Base-by-base conservation (phyloP, 2,797 vertebrate species). In the Mallotus villosus region DNA sequence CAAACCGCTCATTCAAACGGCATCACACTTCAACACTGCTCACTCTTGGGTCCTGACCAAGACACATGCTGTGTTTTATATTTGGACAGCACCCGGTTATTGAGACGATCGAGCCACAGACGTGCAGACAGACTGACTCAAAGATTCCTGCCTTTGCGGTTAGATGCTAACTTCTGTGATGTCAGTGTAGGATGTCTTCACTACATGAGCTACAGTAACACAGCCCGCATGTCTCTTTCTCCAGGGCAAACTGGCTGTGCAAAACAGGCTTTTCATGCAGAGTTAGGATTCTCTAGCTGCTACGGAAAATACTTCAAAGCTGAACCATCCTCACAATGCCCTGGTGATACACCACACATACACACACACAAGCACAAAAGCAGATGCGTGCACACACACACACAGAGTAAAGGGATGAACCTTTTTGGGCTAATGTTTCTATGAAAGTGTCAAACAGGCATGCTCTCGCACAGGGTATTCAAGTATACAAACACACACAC, bases 281-380 rank as follows among this genome's bases (percentile, higher is more conserved):
- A 12, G 63, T 64, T 41, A 34, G 5, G 7, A 49, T 16, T 21
- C 22, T 25, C 16, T 65, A 19, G 63, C n/a, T 65, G 34, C 21
- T 14, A 22, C 34, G 25, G 63, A 49, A 65, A 25, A 65, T 24
- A 65, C 63, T 17, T 65, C 63, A 22, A 37, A 17, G 41, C 21
- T 65, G 22, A 41, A 65, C 41, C 8, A 21, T 17, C 29, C 32
- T 37, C n/a, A 78, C 69, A 79, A 65, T 71, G 12, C 61, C 17
- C 55, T 16, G 17, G 57, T 68, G 34, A 61, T 19, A 22, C 19
- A 64, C 41, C 55, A 53, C 65, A 63, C 68, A 66, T 2, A 55
- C 32, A 72, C 49, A 29, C 9, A 65, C 41, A 63, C 69, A 63
- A 12, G 21, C 59, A 29, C 21, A 55, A 24, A 46, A 2, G 24